Conservation (phyloP, 2,888 invertebrate species). For the Calameuta filiformis region DNA sequence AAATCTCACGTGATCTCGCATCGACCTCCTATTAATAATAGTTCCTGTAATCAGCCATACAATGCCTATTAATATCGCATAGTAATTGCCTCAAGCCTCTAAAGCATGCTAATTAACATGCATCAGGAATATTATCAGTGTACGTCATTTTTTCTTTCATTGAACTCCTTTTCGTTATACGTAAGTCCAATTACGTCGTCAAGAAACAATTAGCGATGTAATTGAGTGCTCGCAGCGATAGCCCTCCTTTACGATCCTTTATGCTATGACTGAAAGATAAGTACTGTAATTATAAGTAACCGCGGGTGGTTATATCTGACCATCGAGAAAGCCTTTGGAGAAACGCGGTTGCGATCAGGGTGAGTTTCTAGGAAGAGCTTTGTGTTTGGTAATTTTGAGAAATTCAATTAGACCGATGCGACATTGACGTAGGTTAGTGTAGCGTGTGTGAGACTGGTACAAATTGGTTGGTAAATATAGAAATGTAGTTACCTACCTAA, state of each 20-base stretch:
- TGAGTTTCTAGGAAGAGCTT: neutral
- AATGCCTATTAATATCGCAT: neutral
- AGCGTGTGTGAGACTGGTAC: neutral
- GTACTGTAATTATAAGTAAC: neutral
- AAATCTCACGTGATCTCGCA: neutral
- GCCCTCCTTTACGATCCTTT: neutral
- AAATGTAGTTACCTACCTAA: neutral
- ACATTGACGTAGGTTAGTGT: neutral
- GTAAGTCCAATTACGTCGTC: slow-evolving; percentile 32
- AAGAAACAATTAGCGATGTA: slow-evolving; percentile 33
- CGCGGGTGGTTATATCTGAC: neutral
- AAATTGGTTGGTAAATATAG: neutral
- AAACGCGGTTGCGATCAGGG: neutral
- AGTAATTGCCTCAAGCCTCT: neutral
- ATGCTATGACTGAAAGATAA: neutral
- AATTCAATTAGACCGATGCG: neutral
- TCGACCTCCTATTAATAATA: neutral
- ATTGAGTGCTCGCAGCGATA: slow-evolving; percentile 14
- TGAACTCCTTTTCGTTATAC: slow-evolving; percentile 6
- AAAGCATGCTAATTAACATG: neutral
- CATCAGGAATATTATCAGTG: neutral
- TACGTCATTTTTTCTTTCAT: neutral
- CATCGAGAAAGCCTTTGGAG: neutral
- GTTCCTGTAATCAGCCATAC: neutral
- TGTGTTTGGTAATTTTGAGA: neutral